Evolutionary conservation across 1,140 invertebrate genomes (phyloP), one percentile per base, ranked within the genome.

Genomic region (Arion vulgaris): DNA sequence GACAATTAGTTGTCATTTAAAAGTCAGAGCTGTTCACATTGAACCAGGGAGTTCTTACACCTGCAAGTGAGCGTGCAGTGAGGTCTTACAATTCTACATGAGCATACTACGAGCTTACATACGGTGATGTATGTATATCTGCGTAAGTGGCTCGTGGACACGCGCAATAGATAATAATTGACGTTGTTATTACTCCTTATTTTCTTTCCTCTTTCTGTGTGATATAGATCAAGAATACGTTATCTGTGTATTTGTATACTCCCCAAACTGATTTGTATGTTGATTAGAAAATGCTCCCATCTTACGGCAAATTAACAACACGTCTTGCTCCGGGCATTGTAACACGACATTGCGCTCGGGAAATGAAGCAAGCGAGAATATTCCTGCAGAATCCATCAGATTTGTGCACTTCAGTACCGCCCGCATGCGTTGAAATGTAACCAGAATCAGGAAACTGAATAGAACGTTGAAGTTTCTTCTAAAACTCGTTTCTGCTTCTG

Each of bases 371-470:
- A 49, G 41, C 7, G 19, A n/a, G 71, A 73, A 73, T 49, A 39
- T 73, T 73, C 41, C 71, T 73, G 71, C 39, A 73, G 41, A 73
- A 73, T 23, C 71, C 71, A 73, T 73, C 71, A 41, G 9, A 36
- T 34, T 49, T 66, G 0, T 11, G 32, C 71, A 39, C 32, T 9
- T 39, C 34, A 32, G 71, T n/a, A 49, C 71, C 71, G 41, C 71
- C 71, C 34, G 71, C 38, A n/a, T 39, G 26, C 19, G 71, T 49
- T 73, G 2, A 71, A n/a, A 71, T 36, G 13, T 71, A 28, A 5
- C 34, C 41, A 73, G 41, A 73, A 28, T 11, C 71, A 41, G 38
- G 32, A 73, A 73, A 7, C 1, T 9, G 53, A 66, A 66, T 13
- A 66, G 62, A 66, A 17, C 17, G 7, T 23, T n/a, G 26, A n/a